Evolutionary conservation across 1,140 invertebrate genomes (phyloP).

Genomic region (Ladona fulva): DNA sequence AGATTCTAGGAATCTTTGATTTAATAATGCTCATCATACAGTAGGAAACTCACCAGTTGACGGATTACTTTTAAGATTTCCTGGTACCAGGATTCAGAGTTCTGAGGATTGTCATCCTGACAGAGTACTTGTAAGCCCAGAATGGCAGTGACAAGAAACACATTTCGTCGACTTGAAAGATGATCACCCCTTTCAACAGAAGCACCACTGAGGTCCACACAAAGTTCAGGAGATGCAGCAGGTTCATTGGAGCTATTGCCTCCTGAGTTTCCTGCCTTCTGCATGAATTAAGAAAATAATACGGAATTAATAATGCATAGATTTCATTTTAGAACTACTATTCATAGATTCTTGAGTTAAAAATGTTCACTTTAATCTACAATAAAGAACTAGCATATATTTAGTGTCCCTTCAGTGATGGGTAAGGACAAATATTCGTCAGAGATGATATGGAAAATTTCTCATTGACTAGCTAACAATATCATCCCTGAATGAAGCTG

Average conservation of each 20-base stretch:
- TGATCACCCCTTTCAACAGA: constrained; percentile 43
- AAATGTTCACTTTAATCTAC: too few relatives aligned
- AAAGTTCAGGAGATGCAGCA: constrained; percentile 43
- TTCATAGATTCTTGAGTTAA: too few relatives aligned
- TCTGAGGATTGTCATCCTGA: constrained; percentile 42
- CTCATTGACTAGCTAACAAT: too few relatives aligned
- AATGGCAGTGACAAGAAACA: constrained; percentile 46
- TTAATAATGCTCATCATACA: too few relatives aligned
- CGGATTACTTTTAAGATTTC: constrained; percentile 41
- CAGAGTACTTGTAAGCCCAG: constrained; percentile 46
- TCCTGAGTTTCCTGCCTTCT: constrained; percentile 35
- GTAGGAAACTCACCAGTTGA: constrained; percentile 34
- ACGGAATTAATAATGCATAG: constrained; percentile 1
- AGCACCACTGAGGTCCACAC: constrained; percentile 47
- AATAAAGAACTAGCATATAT: too few relatives aligned
- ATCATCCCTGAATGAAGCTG: too few relatives aligned
- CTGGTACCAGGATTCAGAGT: constrained; percentile 43
- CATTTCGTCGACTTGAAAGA: constrained; percentile 49
- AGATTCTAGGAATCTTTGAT: too few relatives aligned
- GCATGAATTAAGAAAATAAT: constrained; percentile 21
- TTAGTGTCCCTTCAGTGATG: too few relatives aligned
- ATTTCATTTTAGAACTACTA: too few relatives aligned
- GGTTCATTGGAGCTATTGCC: neutral
- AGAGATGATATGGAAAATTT: too few relatives aligned
- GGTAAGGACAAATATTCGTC: too few relatives aligned